Evolutionary conservation across 2,888 invertebrate species (phyloP).

Genomic region (Agonopterix alstromeriana): DNA sequence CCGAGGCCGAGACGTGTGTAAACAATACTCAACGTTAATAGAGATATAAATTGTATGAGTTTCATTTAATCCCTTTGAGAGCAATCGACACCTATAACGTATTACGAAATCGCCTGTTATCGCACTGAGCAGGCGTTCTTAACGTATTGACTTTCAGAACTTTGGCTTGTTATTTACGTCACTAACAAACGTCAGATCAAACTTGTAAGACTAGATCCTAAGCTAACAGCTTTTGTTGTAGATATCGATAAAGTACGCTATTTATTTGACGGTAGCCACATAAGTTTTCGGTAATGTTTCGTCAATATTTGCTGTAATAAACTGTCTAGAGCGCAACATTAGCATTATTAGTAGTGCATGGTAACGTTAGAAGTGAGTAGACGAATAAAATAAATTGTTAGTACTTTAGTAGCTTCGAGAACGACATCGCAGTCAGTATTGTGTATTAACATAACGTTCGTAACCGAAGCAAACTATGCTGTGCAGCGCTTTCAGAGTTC

Average conservation of each 20-base stretch:
- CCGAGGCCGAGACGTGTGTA: slow-evolving; percentile 60
- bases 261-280: slow-evolving; percentile 14
- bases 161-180: slow-evolving; percentile 26
- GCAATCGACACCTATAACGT: slow-evolving; percentile 46
- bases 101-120: slow-evolving; percentile 53
- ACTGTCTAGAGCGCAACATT: slow-evolving; percentile 41
- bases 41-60: slow-evolving; percentile 71
- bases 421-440: slow-evolving; percentile 51
- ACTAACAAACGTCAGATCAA: slow-evolving; percentile 34
- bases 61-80: slow-evolving; percentile 67
- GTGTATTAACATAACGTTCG: slow-evolving; percentile 57
- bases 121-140: slow-evolving; percentile 36
- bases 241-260: slow-evolving; percentile 13
- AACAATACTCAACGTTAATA: slow-evolving; percentile 71
- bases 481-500: slow-evolving; percentile 51
- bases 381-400: slow-evolving; percentile 53
- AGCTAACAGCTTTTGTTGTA: slow-evolving; percentile 33
- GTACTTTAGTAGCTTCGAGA: slow-evolving; percentile 28
- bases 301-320: slow-evolving; percentile 41
- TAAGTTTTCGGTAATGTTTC: slow-evolving; percentile 24
- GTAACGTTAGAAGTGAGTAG: slow-evolving; percentile 30
- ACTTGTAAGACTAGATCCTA: slow-evolving; percentile 32
- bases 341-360: slow-evolving; percentile 37
- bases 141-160: slow-evolving; percentile 23
- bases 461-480: slow-evolving; percentile 20